A percentile compares a stretch with the other conserved stretches of the same genome.
phyloP scores from a whole-genome alignment of 1,140 invertebrate genomes.

The Babylonia areolata region DNA sequence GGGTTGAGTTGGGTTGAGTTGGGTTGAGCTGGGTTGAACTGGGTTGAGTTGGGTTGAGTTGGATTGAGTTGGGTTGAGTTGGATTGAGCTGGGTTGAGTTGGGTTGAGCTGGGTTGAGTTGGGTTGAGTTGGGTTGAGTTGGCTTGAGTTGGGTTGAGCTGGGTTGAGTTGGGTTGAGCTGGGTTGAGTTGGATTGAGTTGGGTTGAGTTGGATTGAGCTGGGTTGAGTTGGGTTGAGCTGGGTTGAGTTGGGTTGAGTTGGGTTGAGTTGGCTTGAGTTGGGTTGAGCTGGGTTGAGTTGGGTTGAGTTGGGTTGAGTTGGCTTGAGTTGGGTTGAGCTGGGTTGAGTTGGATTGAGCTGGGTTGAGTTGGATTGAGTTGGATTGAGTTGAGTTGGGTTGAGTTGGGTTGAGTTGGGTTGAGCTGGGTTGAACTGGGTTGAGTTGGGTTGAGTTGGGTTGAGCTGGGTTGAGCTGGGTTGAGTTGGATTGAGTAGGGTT shows the following conservation, averaged over 20 bases:
- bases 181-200: slow-evolving; percentile 21
- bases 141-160: background rate
- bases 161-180: slow-evolving; percentile 13
- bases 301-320: background rate
- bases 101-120: slow-evolving; percentile 4
- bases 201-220: slow-evolving; percentile 17
- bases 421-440: no score
- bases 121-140: background rate
- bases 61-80: background rate
- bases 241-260: slow-evolving; percentile 21
- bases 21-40: background rate
- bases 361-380: no score
- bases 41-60: slow-evolving; percentile 27
- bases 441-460: no score
- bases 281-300: slow-evolving; percentile 5
- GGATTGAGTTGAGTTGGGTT: no score
- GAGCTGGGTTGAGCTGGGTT: no score
- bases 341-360: background rate
- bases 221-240: slow-evolving; percentile 18
- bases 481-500: no score
- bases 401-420: no score
- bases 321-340: background rate
- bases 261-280: slow-evolving; percentile 11
- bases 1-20: background rate
- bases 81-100: background rate